Evolutionary conservation across 2,888 invertebrate genomes (phyloP).

Genomic region (Lochmaea capreae): DNA sequence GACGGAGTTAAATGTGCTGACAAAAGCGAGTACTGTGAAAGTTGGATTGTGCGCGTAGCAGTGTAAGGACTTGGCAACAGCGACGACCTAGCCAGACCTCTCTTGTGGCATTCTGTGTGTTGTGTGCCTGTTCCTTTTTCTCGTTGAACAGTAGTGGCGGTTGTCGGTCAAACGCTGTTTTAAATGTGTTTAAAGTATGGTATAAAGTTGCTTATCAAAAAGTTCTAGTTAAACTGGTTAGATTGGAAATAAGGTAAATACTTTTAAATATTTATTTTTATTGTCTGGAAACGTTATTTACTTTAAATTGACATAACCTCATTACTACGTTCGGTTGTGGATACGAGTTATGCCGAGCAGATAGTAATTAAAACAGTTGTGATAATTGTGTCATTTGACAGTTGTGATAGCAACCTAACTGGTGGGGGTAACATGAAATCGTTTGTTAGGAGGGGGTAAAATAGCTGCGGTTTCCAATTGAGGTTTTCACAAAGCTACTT

Average conservation of each 20-base stretch:
- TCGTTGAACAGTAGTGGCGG: constrained; percentile 41
- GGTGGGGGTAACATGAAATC: constrained; percentile 4
- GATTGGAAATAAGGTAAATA: constrained; percentile 15
- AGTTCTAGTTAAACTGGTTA: background rate
- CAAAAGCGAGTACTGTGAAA: constrained; percentile 44
- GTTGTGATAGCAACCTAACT: constrained; percentile 11
- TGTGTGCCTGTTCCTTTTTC: constrained; percentile 36
- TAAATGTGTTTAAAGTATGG: constrained; percentile 19
- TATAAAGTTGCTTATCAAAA: background rate
- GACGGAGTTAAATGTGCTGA: constrained; percentile 43
- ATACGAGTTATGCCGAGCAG: constrained; percentile 3
- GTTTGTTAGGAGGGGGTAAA: constrained; percentile 8
- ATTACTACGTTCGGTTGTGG: constrained; percentile 9
- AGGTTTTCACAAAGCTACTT: background rate
- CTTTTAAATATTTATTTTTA: background rate
- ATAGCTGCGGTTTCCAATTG: background rate
- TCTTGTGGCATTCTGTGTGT: constrained; percentile 16
- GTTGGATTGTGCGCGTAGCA: constrained; percentile 44
- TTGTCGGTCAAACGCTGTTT: constrained; percentile 19
- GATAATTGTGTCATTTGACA: constrained; percentile 13
- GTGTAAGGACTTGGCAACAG: constrained; percentile 36
- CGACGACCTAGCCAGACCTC: constrained; percentile 38
- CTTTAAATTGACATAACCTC: constrained; percentile 25
- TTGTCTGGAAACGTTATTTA: background rate
- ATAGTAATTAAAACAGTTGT: background rate